A percentile compares a stretch with the other conserved stretches of the same genome.
Conservation (phyloP, 2,888 invertebrate species). For the Drosophila borealis region DNA sequence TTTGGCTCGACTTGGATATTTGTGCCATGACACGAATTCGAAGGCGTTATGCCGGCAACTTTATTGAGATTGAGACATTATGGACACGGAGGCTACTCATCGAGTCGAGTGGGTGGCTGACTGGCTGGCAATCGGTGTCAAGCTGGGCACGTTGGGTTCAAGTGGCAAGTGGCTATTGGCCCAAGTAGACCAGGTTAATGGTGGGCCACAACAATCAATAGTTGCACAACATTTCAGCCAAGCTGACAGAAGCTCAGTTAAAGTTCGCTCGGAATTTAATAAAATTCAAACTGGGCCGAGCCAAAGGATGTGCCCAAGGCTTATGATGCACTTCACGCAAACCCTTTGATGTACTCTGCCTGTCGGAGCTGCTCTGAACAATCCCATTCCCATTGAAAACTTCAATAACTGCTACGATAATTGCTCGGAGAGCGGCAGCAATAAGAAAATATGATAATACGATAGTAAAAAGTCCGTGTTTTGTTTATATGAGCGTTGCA, state of each 20-base stretch:
- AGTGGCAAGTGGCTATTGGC: conserved; percentile 66
- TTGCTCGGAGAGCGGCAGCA: no score
- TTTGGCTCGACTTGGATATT: conserved; percentile 64
- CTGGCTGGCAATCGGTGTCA: conserved; percentile 32
- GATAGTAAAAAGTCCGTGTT: conserved; percentile 15
- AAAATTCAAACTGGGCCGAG: background rate
- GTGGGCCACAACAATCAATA: conserved; percentile 62
- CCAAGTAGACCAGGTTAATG: conserved; percentile 77
- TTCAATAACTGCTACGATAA: no score
- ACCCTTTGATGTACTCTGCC: background rate
- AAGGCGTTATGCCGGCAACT: conserved; percentile 62
- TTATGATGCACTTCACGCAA: background rate
- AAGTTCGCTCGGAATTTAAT: conserved; percentile 27
- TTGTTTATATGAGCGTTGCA: conserved; percentile 16
- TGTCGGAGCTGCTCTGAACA: conserved; percentile 20
- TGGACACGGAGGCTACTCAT: conserved; percentile 69
- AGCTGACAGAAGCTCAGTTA: conserved; percentile 19
- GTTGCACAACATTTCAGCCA: conserved; percentile 36
- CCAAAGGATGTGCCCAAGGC: conserved; percentile 18
- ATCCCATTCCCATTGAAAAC: no score
- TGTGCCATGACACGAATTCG: conserved; percentile 80
- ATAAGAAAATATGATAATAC: background rate
- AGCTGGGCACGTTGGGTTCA: conserved; percentile 69
- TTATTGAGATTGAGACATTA: conserved; percentile 79
- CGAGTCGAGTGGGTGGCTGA: conserved; percentile 65